Conservation (phyloP, 2,113 vertebrate species). For the Plestiodon gilberti region DNA sequence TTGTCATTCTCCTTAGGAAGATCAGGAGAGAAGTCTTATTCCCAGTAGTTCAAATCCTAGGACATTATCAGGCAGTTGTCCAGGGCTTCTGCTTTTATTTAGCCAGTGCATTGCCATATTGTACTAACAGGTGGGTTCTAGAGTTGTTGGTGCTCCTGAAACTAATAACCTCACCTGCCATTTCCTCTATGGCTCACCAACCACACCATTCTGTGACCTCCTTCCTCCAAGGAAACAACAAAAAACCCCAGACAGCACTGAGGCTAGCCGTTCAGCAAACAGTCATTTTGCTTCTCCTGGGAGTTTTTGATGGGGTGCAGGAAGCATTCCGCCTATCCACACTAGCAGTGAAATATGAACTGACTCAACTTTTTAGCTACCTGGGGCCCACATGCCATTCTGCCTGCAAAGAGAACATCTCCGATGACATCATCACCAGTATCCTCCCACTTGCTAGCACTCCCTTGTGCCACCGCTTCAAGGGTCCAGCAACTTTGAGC, state of each 20-base stretch:
- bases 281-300: conserved; percentile 6
- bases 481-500: not conserved
- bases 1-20: conserved; percentile 7
- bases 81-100: not conserved
- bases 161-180: not conserved
- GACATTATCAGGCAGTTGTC: not conserved
- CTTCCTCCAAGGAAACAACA: not conserved
- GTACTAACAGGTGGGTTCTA: not conserved
- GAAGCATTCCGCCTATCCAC: not conserved
- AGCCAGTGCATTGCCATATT: not conserved
- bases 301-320: conserved; percentile 15
- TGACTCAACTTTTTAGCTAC: not conserved
- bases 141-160: not conserved
- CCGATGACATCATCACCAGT: conserved; percentile 7
- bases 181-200: not conserved
- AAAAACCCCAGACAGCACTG: conserved; percentile 3
- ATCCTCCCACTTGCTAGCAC: not conserved
- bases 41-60: not conserved
- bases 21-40: not conserved
- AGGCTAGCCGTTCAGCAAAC: not conserved
- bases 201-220: not conserved
- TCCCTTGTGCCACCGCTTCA: conserved; percentile 25
- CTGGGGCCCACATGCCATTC: not conserved
- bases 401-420: not conserved
- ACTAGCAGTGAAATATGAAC: not conserved